Base-by-base conservation (phyloP, 2,888 invertebrate species). In the Anticlea derivata region DNA sequence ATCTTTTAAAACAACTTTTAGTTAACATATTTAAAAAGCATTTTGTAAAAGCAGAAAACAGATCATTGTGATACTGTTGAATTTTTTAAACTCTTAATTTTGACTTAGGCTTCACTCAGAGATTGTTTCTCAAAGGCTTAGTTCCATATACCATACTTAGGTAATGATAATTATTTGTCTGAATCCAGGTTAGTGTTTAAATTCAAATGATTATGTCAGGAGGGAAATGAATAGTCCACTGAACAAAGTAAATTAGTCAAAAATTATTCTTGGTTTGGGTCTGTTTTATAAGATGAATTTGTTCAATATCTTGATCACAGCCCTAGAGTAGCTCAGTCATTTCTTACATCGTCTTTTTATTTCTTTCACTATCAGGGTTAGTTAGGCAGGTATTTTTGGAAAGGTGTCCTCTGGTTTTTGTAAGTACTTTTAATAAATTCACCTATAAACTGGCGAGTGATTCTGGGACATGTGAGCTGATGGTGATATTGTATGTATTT, bases 401-500 rank as follows among this genome's bases (percentile, higher is more conserved):
- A 78, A 74, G 76, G 82, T 85, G 83, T 76, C 78, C 82, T 70
- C 80, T 70, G 60, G 77, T 80, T 86, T 51, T 62, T 87, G 86
- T 86, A 83, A 85, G 85, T 86, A 86, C 84, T 69, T 73, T 74
- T 70, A 63, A 70, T 68, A 75, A 73, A 73, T 66, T 78, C 64
- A 66, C 66, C 63, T 68, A 53, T 61, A 62, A n/a, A 61, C 74
- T 73, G 75, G 78, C 73, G 78, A 73, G 69, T 72, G 71, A 72
- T 74, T 80, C 73, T 69, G 82, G 77, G 75, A 74, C 68, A 75
- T 74, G 79, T 73, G 81, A 76, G 80, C 83, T 78, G 85, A 72
- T 74, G 86, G 85, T 87, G 86, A 83, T 75, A 74, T 89, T 84
- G 88, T 90, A 89, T 90, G 89, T 90, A 89, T 89, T 79, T 79